Conservation (phyloP, 2,888 invertebrate genomes). For the Hydrotaea cyrtoneurina region DNA sequence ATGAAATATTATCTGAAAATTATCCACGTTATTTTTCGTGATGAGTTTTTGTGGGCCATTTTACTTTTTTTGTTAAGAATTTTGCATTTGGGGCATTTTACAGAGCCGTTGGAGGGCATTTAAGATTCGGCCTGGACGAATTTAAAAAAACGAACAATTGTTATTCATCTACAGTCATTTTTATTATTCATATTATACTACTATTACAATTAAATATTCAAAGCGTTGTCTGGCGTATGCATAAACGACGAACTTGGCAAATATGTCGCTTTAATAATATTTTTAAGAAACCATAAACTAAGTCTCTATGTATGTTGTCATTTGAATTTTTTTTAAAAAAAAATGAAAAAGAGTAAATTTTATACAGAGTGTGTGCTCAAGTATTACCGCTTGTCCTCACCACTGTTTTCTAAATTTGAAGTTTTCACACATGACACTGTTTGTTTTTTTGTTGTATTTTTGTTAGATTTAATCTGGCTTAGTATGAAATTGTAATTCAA, state of each 20-base stretch:
- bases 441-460: constrained; percentile 5
- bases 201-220: constrained; percentile 1
- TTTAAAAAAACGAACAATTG: too few relatives aligned
- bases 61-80: too few relatives aligned
- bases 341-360: constrained; percentile 24
- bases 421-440: constrained; percentile 8
- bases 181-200: too few relatives aligned
- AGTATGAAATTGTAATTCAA: constrained; percentile 24
- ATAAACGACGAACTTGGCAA: constrained; percentile 17
- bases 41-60: too few relatives aligned
- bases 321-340: background rate
- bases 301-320: background rate
- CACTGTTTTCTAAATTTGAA: constrained; percentile 35
- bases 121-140: too few relatives aligned
- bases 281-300: constrained; percentile 16
- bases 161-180: too few relatives aligned
- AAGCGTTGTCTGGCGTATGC: background rate
- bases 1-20: too few relatives aligned
- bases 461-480: constrained; percentile 8
- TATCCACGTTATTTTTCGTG: too few relatives aligned
- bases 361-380: background rate
- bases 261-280: constrained; percentile 16
- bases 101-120: too few relatives aligned
- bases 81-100: too few relatives aligned
- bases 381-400: constrained; percentile 32